A percentile compares a stretch with the other conserved stretches of the same genome.
phyloP scores from a whole-genome alignment of 1,140 invertebrate genomes.

The Araneus ventricosus region DNA sequence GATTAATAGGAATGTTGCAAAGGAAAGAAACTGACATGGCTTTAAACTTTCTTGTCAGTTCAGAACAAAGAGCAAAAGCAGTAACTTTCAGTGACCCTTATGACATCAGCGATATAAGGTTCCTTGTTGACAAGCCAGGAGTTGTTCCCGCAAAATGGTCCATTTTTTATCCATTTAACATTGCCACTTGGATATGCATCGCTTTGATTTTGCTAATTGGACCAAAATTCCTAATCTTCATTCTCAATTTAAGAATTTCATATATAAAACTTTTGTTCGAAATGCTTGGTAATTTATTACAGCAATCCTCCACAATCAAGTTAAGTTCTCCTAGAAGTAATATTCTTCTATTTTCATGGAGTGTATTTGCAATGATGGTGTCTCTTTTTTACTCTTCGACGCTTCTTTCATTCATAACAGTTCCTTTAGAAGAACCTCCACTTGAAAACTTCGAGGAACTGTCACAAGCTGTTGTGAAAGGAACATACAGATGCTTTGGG shows the following conservation, averaged over 20 bases:
- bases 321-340: no score
- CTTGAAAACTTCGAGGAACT: constrained; percentile 2
- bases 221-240: background rate
- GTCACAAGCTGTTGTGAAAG: background rate
- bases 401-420: background rate
- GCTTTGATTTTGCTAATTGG: background rate
- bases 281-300: background rate
- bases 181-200: background rate
- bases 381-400: background rate
- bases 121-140: background rate
- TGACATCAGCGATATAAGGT: background rate
- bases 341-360: background rate
- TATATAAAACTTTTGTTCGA: background rate
- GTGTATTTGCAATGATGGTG: background rate
- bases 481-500: background rate
- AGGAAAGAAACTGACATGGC: constrained; percentile 44
- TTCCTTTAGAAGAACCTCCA: background rate
- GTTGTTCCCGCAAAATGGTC: background rate
- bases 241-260: background rate
- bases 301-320: background rate
- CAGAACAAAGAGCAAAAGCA: background rate
- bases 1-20: constrained; percentile 1
- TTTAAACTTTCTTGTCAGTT: background rate
- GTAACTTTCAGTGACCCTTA: constrained; percentile 10
- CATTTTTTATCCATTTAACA: constrained; percentile 9